Conservation (phyloP, 1,140 invertebrate genomes). For the Bombus turneri region DNA sequence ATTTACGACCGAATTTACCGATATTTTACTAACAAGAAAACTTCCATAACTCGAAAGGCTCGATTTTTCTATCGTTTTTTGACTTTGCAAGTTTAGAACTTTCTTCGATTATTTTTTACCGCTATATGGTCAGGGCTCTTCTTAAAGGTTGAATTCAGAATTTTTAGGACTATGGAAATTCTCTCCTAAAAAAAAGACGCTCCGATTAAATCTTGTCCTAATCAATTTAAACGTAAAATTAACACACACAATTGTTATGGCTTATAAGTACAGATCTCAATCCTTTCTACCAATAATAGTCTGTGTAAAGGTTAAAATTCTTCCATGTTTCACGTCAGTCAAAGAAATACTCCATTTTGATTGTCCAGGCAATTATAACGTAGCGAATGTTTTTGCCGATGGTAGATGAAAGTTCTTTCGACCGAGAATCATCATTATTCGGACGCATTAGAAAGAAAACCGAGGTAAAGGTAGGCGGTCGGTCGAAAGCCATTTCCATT, state of each 20-base stretch:
- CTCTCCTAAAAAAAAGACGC: too few relatives aligned
- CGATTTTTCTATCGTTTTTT: too few relatives aligned
- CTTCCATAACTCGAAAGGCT: background rate
- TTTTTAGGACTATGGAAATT: background rate
- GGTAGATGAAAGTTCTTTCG: background rate
- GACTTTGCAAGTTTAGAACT: background rate
- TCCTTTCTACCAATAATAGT: too few relatives aligned
- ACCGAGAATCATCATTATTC: background rate
- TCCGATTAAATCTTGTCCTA: too few relatives aligned
- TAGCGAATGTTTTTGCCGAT: background rate
- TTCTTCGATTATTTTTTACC: background rate
- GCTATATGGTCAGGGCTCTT: too few relatives aligned
- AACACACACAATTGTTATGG: too few relatives aligned
- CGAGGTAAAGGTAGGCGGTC: background rate
- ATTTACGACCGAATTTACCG: background rate
- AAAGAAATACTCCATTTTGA: too few relatives aligned
- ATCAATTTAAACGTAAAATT: too few relatives aligned
- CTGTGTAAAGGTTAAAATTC: too few relatives aligned
- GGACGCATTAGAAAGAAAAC: background rate
- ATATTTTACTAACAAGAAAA: background rate
- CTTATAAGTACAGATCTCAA: too few relatives aligned
- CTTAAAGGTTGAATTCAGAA: too few relatives aligned
- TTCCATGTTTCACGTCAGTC: too few relatives aligned
- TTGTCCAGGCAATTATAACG: background rate
- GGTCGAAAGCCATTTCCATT: conserved; percentile 2